A percentile compares a stretch with the other conserved stretches of the same genome.
Conservation (phyloP, 1,140 invertebrate species). For the Drosophila mojavensis region DNA sequence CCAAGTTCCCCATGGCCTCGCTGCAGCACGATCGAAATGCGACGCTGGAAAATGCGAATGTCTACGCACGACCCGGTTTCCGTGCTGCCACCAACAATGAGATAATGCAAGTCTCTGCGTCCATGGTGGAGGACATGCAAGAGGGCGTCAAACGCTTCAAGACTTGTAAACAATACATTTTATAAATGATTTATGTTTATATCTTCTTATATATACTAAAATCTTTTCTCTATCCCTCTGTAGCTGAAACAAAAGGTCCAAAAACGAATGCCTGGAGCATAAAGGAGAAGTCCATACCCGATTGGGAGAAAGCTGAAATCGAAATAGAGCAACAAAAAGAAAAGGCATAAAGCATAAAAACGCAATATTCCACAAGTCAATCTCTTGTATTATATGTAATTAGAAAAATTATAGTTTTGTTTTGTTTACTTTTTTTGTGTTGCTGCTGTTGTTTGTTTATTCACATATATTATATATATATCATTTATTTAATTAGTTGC, state of each 20-base stretch:
- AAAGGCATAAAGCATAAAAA: conserved; percentile 16
- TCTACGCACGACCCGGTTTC: conserved; percentile 86
- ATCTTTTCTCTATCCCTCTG: conserved; percentile 1
- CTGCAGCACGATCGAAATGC: conserved; percentile 90
- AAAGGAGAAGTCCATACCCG: conserved; percentile 85
- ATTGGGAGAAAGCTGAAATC: conserved; percentile 85
- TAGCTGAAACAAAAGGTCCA: conserved; percentile 90
- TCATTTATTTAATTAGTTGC: conserved; percentile 59
- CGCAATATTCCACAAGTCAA: conserved; percentile 13
- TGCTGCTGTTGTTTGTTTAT: conserved; percentile 49
- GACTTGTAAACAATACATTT: conserved; percentile 71
- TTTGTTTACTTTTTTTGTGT: conserved; percentile 12
- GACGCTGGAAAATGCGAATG: conserved; percentile 86
- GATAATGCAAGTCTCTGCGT: conserved; percentile 86
- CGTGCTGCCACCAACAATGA: conserved; percentile 88
- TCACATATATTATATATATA: conserved; percentile 72
- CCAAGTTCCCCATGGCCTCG: conserved; percentile 92
- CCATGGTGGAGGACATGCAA: conserved; percentile 88
- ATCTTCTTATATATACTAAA: background rate
- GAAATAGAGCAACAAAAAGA: conserved; percentile 47
- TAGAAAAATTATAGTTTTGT: conserved; percentile 5
- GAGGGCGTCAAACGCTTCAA: conserved; percentile 90
- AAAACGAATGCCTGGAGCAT: conserved; percentile 88
- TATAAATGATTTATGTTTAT: background rate
- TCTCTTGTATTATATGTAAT: conserved; percentile 31